Conservation (phyloP, 2,888 invertebrate species). For the Unio delphinus region DNA sequence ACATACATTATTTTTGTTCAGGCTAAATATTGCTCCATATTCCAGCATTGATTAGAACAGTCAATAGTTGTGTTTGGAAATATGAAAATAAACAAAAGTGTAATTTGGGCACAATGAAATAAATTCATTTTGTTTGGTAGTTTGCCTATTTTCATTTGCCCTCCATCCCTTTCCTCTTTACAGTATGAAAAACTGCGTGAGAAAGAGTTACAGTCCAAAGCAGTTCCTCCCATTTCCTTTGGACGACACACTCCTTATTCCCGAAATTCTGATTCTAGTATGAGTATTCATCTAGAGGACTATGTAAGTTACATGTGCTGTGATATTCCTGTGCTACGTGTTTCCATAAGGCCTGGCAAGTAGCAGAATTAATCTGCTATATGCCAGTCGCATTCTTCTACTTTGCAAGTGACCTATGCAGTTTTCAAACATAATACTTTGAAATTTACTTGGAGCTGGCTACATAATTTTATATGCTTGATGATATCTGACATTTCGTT, state of each 20-base stretch:
- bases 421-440: conserved; percentile 1
- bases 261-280: conserved; percentile 44
- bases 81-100: too few species aligned
- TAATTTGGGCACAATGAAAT: too few species aligned
- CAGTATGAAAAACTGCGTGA: conserved; percentile 59
- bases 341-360: neutral
- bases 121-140: too few species aligned
- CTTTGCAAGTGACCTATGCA: neutral
- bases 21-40: too few species aligned
- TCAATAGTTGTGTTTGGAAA: too few species aligned
- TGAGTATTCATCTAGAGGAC: conserved; percentile 48
- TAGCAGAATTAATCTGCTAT: neutral
- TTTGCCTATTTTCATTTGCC: neutral
- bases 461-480: too few species aligned
- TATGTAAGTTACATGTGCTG: conserved; percentile 41
- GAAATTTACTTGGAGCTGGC: too few species aligned
- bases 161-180: conserved; percentile 18
- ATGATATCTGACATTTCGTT: too few species aligned
- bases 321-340: neutral
- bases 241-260: conserved; percentile 24
- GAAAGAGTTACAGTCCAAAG: conserved; percentile 18
- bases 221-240: conserved; percentile 12
- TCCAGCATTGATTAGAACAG: too few species aligned
- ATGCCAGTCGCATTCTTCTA: neutral
- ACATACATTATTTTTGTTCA: too few species aligned